Base-by-base conservation (phyloP, 2,888 invertebrate genomes). In the Lithophane ornitopus region DNA sequence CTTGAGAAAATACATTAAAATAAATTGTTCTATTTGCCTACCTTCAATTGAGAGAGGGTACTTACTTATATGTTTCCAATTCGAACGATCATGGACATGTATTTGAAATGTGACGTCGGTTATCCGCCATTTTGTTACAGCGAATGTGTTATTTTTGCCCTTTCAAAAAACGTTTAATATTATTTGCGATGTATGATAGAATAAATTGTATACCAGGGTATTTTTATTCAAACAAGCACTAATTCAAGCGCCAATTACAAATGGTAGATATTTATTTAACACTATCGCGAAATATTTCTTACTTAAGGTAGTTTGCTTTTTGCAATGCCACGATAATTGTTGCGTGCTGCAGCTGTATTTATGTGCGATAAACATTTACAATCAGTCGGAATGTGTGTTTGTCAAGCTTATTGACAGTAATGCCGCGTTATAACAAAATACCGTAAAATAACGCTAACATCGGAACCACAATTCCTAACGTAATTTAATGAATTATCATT, bases 1-100 rank as follows among this genome's bases (percentile, higher is more conserved):
- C 93, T 91, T 87, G 78, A 90, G 91, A 93, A 94, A 93, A 92
- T 89, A 93, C 92, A 93, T 92, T 92, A 90, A 92, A 93, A 93
- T 92, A 93, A 94, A 93, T 90, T 90, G 88, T 86, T 85, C 86
- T 89, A 82, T 86, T 82, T 88, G 85, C 85, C 70, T 84, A 76
- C 62, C 82, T 84, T 87, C 83, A 85, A 76, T 84, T 74, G 76
- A 59, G 69, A 73, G 68, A 16, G 7, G 26, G 46, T 75, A 81
- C 56, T n/a, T 75, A 81, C 56, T n/a, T 70, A 77, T 65, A 67
- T 41, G 58, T 76, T 67, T 72, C 62, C 58, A 71, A 81, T 73
- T 67, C 56, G 41, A 75, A 66, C 69, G 56, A 68, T 76, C 74
- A 77, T 56, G 49, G 62, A 80, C 54, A 39, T 61, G 59, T 76